These are phyloP conservation scores for Cyanistes caeruleus DNA, from an alignment of 2,113 vertebrate genomes.

Conservation along the genomic window DNA sequence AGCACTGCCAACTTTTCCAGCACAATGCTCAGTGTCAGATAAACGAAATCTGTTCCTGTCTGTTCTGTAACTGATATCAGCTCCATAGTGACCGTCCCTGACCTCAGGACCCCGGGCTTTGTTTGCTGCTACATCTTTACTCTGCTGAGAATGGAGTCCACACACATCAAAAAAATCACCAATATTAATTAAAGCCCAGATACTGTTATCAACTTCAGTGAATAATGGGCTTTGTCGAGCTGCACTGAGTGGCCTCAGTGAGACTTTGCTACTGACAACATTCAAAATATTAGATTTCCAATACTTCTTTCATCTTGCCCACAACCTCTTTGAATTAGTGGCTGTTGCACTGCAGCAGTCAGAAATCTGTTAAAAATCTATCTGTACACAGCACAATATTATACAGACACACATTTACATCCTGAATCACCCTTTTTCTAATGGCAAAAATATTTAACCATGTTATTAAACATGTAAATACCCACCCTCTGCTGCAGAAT, in stretches of 20 bases:
- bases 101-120: conserved; percentile 73
- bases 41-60: conserved; percentile 77
- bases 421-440: not conserved
- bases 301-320: not conserved
- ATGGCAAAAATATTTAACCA: not conserved
- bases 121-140: conserved; percentile 69
- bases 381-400: rapidly evolving
- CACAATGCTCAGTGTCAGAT: conserved; percentile 76
- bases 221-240: conserved; percentile 42
- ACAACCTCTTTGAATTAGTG: not conserved
- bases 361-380: not conserved
- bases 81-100: conserved; percentile 77
- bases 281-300: not conserved
- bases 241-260: not conserved
- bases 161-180: conserved; percentile 58
- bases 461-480: rapidly evolving
- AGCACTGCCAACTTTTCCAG: conserved; percentile 59
- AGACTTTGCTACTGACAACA: not conserved
- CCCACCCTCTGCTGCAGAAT: not conserved
- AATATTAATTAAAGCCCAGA: conserved; percentile 61
- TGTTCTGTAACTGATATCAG: conserved; percentile 78
- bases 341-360: not conserved
- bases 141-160: conserved; percentile 61
- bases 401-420: rapidly evolving
- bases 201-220: conserved; percentile 51